Evolutionary conservation across 2,113 vertebrate genomes (phyloP).

Genomic region (Mohoua ochrocephala): DNA sequence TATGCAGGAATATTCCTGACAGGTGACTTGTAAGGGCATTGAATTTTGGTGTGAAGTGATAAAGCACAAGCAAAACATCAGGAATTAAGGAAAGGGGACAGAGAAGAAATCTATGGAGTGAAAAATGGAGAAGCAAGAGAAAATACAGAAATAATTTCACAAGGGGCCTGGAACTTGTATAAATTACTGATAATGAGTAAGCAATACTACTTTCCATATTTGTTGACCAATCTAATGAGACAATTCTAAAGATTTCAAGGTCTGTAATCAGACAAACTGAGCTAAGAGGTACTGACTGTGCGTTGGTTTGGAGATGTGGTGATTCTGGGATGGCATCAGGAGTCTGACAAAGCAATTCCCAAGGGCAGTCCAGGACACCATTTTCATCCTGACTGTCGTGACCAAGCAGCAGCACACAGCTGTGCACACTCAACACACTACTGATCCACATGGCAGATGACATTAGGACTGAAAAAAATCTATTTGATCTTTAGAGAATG

Average conservation of each 20-base stretch:
- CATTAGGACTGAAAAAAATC: not conserved
- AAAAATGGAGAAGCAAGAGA: not conserved
- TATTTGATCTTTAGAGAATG: not conserved
- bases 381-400: not conserved
- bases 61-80: not conserved
- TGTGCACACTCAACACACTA: not conserved
- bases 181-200: not conserved
- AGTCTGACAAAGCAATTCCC: not conserved
- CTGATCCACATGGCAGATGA: not conserved
- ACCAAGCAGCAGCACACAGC: fast-evolving
- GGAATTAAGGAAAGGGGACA: not conserved
- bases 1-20: not conserved
- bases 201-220: not conserved
- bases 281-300: not conserved
- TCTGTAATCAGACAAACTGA: not conserved
- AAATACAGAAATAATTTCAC: not conserved
- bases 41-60: not conserved
- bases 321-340: not conserved
- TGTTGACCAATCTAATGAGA: not conserved
- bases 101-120: not conserved
- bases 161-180: not conserved
- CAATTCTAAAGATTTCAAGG: not conserved
- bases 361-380: not conserved
- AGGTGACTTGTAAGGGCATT: not conserved
- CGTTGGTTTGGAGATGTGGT: not conserved